Conservation (phyloP, 2,888 invertebrate genomes). For the Xanthorhoe designata region DNA sequence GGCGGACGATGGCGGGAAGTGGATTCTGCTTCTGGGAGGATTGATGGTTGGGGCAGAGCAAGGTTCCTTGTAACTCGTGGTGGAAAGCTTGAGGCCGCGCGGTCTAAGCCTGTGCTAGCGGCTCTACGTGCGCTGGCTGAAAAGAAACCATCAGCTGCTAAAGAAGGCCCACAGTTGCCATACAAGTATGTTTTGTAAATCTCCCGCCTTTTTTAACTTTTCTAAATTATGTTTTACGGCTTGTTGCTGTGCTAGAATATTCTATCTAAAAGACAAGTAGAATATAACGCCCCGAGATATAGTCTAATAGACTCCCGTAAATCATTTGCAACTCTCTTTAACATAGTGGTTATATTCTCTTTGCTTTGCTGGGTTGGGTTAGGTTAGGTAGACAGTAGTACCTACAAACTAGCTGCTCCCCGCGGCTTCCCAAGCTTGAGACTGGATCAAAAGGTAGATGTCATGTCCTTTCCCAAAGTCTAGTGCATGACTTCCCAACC, state of each 20-base stretch:
- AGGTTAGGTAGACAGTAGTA: no score
- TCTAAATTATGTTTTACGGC: not conserved
- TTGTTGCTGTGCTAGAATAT: not conserved
- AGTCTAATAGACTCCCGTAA: no score
- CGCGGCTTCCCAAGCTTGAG: no score
- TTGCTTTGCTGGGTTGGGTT: no score
- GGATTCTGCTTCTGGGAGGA: conserved; percentile 42
- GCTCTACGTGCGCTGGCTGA: conserved; percentile 23
- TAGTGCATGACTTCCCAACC: no score
- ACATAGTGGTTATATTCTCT: no score
- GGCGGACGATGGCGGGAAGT: conserved; percentile 54
- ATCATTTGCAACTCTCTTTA: no score
- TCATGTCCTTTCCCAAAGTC: no score
- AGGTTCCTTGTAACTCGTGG: conserved; percentile 22
- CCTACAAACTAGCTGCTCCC: no score
- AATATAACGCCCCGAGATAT: no score
- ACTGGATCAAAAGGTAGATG: no score
- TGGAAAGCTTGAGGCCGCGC: conserved; percentile 22
- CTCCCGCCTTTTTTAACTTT: conserved; percentile 11
- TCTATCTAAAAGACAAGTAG: not conserved
- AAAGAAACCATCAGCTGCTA: not conserved
- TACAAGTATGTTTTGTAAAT: conserved; percentile 2
- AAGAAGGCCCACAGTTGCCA: not conserved
- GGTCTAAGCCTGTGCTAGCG: conserved; percentile 12
- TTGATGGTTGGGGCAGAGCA: conserved; percentile 47